Base-by-base conservation (phyloP, 1,140 invertebrate genomes). In the Lepidurus apus region DNA sequence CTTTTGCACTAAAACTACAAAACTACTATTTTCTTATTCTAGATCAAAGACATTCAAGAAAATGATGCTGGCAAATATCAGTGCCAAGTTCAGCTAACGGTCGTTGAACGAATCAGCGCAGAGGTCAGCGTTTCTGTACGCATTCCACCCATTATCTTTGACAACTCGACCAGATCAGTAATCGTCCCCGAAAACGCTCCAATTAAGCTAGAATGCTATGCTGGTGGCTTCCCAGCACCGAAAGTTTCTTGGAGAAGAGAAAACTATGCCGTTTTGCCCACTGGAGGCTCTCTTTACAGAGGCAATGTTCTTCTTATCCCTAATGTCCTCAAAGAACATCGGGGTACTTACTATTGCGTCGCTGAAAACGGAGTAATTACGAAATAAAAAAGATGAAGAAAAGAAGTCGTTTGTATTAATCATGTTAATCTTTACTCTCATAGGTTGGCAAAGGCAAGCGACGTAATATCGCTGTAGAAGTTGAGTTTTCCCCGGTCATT, bases 21-120 rank as follows among this genome's bases (percentile, higher is more conserved):
- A 26, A 75, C 75, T 44, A 80, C 21, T 75, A 74, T 26, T 43
- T 42, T 80, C 24, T 80, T 79, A 8, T 84, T 86, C 78, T 84
- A 94, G 90, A 92, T 97, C n/a, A 95, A 94, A 86, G 95, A 97
- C 83, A 94, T 97, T 76, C 95, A 97, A 88, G 95, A 97, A 85
- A 95, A 93, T 0, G 95, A 97, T 85, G 93, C 93, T 0, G 95
- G 94, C 34, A 89, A 88, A 81, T 97, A 97, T 84, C 90, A 92
- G 77, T 97, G 95, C 82, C 92, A 95, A 85, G 91, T 97, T 34
- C 84, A 95, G 7, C 91, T 95, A 77, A 91, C 92, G 0, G 84
- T 93, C 0, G 92, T 87, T 65, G 95, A 91, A 83, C 91, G 90
- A 84, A 91, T 96, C 9, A 89, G 90, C 1, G 95, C 93, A 8